Conservation (phyloP, 1,140 invertebrate species). For the Aphis gossypii region DNA sequence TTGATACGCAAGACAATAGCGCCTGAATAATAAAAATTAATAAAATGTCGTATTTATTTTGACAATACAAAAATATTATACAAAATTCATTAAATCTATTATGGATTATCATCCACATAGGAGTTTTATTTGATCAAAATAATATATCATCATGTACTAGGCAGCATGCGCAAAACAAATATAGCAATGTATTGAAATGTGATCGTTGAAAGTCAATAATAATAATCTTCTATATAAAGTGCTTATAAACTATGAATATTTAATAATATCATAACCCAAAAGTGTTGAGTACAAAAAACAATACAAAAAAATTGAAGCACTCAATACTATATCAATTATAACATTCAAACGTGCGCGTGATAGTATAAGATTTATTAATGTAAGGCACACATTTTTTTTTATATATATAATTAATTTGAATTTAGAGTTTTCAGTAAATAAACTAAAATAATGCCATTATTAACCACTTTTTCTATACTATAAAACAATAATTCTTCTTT, state of each 20-base stretch:
- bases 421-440: not conserved
- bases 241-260: not conserved
- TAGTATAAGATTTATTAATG: not conserved
- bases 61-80: not conserved
- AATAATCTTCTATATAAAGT: not conserved
- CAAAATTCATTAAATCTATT: not conserved
- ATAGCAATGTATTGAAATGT: not conserved
- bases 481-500: not conserved
- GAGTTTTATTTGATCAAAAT: not conserved
- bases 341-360: not conserved
- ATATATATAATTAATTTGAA: not conserved
- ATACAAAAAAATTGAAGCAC: not conserved
- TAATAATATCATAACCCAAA: not conserved
- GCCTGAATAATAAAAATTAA: not conserved
- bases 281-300: not conserved
- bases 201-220: not conserved
- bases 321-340: not conserved
- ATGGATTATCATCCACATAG: not conserved
- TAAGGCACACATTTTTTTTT: not conserved
- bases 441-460: not conserved
- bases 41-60: not conserved
- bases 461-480: not conserved
- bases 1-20: not conserved
- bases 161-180: not conserved
- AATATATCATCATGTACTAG: not conserved